Base-by-base conservation (phyloP, 2,113 vertebrate genomes). In the Hipposideros armiger region DNA sequence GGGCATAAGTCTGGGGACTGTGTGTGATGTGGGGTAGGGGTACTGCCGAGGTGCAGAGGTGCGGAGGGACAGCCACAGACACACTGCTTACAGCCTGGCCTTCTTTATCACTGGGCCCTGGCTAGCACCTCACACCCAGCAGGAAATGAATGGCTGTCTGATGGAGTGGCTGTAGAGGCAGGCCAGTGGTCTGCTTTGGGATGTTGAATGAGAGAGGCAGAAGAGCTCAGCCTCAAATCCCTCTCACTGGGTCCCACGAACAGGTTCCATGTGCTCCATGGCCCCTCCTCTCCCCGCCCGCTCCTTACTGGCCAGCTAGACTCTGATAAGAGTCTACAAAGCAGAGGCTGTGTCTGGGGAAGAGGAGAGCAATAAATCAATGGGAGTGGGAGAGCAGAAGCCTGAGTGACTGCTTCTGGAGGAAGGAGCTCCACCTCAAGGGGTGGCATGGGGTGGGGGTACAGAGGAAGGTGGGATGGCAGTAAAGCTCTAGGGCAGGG, bases 341-440 rank as follows among this genome's bases (percentile, higher is more conserved):
- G 92, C 67, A 8, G 62, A 73, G 24, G 95, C 91, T 93, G 91
- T 81, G 67, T 86, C 84, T 81, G 66, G 64, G 78, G 69, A 72
- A 66, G 42, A 73, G 36, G 70, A 91, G 36, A 76, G 86, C 64
- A n/a, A 24, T 86, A 50, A 74, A 66, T 88, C 78, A 91, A 8
- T 9, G 14, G 36, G 30, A n/a, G n/a, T 22, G 0, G 17, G 40
- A 24, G 13, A 22, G 47, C 76, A 83, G 82, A 73, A 70, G 95
- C 64, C 45, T 8, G 2, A 70, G 45, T 4, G 36, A 56, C 84
- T 66, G 77, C 66, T 76, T 17, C 62, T 32, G 28, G 30, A 52
- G 60, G 47, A 69, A 47, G 60, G 15, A 84, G 73, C 32, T 45
- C 77, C 20, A 5, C 17, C n/a, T 47, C 8, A 2, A 22, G n/a